These are phyloP conservation scores for Drosophila parthenogenetica DNA, from an alignment of 2,888 invertebrate genomes.

Conservation along the genomic window DNA sequence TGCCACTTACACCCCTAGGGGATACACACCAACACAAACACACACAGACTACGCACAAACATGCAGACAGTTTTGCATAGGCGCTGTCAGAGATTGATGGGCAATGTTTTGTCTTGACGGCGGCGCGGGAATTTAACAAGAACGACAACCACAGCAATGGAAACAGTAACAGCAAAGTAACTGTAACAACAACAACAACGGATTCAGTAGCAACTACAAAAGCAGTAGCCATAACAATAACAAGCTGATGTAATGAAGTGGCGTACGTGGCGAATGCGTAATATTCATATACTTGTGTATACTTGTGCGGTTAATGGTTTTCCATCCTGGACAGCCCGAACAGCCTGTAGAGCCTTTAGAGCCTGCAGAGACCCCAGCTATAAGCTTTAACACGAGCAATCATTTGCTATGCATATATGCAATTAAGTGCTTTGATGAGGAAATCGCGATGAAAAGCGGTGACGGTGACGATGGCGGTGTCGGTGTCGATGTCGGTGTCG, in stretches of 20 bases:
- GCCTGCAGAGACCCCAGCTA: background rate
- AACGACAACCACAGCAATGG: constrained; percentile 1
- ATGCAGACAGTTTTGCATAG: constrained; percentile 49
- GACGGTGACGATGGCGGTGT: background rate
- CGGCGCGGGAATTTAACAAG: constrained; percentile 44
- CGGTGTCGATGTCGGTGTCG: background rate
- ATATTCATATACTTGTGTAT: constrained; percentile 40
- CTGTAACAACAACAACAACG: background rate
- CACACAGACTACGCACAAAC: background rate
- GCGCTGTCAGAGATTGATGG: constrained; percentile 63
- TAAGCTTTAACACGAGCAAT: constrained; percentile 25
- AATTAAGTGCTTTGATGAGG: constrained; percentile 31
- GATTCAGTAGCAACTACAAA: constrained; percentile 16
- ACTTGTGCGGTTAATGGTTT: constrained; percentile 22
- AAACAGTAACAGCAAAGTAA: constrained; percentile 14
- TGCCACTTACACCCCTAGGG: constrained; percentile 24
- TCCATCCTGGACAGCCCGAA: background rate
- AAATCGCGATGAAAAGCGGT: constrained; percentile 12
- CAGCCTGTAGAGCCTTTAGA: background rate
- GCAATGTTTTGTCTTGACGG: constrained; percentile 58
- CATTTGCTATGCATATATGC: constrained; percentile 40
- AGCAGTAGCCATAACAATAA: constrained; percentile 47
- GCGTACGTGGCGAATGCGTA: constrained; percentile 56
- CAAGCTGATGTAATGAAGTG: constrained; percentile 54
- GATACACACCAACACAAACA: constrained; percentile 7